phyloP scores from a whole-genome alignment of 2,113 vertebrate species.

The Colius striatus region DNA sequence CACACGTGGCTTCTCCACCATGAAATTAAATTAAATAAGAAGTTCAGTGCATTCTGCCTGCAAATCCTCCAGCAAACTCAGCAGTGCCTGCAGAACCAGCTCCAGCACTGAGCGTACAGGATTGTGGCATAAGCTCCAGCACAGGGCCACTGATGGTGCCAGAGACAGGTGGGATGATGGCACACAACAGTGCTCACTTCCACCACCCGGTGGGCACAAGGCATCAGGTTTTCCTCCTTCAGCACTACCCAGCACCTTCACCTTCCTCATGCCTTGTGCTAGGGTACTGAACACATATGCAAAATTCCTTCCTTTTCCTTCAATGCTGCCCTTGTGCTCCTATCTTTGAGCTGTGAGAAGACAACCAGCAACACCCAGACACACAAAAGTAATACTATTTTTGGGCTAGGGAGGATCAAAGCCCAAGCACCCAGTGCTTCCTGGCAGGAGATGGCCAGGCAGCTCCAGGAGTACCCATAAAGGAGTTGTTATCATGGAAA shows the following conservation, averaged over 20 bases:
- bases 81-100: neutral
- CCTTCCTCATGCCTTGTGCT: neutral
- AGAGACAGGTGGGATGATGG: neutral
- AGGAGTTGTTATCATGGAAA: neutral
- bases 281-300: fast-evolving
- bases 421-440: fast-evolving
- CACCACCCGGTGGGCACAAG: neutral
- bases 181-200: neutral
- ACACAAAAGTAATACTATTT: fast-evolving
- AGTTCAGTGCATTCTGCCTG: neutral
- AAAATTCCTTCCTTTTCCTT: neutral
- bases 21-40: neutral
- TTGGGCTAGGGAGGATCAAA: neutral
- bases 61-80: neutral
- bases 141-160: neutral
- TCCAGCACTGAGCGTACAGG: fast-evolving
- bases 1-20: neutral
- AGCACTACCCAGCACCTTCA: neutral
- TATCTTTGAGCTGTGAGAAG: neutral
- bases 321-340: neutral
- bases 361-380: neutral
- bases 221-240: neutral
- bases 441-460: neutral
- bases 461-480: too few species aligned
- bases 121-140: fast-evolving